phyloP scores from a whole-genome alignment of 1,140 invertebrate genomes.

The Riptortus pedestris region DNA sequence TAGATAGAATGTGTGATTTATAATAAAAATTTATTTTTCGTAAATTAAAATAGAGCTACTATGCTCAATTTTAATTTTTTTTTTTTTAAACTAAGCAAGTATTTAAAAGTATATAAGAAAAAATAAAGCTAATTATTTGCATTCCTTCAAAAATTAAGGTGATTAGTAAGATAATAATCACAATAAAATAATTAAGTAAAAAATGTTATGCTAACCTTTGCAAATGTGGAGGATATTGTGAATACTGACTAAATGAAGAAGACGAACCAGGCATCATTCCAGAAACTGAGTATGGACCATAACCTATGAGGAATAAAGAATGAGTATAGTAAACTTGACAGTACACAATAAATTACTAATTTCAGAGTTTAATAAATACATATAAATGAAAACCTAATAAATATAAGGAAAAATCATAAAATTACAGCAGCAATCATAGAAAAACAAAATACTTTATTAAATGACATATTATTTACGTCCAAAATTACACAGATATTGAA shows the following conservation, averaged over 20 bases:
- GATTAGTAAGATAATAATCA: background rate
- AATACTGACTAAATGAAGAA: slow-evolving; percentile 25
- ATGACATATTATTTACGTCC: no score
- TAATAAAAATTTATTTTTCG: background rate
- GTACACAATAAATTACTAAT: no score
- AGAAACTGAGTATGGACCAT: slow-evolving; percentile 23
- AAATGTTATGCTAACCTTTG: slow-evolving; percentile 19
- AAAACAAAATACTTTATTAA: no score
- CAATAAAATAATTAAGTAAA: background rate
- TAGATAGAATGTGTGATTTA: no score
- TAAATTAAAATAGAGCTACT: background rate
- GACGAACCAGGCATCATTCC: slow-evolving; percentile 25
- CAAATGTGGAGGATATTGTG: slow-evolving; percentile 18
- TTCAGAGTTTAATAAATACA: no score
- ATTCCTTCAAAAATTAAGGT: no score
- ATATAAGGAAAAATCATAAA: no score
- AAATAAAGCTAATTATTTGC: no score
- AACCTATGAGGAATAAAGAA: slow-evolving; percentile 11
- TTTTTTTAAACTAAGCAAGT: background rate
- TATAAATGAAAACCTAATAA: no score
- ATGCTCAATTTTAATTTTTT: background rate
- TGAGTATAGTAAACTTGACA: background rate
- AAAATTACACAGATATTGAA: no score
- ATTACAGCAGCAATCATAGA: no score
- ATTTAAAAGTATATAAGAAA: background rate